Evolutionary conservation across 2,888 invertebrate genomes (phyloP).

Genomic region (Tortricodes alternella): DNA sequence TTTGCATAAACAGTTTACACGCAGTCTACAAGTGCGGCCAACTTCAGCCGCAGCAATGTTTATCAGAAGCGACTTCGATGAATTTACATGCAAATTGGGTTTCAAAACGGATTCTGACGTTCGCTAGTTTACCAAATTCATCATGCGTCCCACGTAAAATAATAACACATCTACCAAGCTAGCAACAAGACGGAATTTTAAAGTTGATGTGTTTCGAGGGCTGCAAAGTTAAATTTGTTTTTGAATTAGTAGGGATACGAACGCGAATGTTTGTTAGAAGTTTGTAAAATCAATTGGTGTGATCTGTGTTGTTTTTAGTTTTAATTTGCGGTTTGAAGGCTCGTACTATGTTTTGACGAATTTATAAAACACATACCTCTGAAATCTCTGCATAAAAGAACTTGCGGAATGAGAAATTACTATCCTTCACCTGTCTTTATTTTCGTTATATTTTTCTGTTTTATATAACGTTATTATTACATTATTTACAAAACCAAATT

Average conservation of each 20-base stretch:
- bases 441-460: too few species aligned
- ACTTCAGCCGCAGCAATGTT: conserved; percentile 63
- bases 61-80: conserved; percentile 69
- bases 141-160: not conserved
- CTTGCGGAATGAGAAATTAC: too few species aligned
- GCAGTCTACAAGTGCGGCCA: conserved; percentile 19
- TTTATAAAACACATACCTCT: too few species aligned
- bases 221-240: conserved; percentile 39
- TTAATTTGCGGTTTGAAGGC: not conserved
- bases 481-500: too few species aligned
- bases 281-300: conserved; percentile 28
- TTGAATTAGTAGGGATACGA: conserved; percentile 47
- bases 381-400: too few species aligned
- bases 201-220: not conserved
- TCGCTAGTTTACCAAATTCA: conserved; percentile 62
- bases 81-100: conserved; percentile 79
- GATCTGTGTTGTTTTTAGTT: conserved; percentile 28
- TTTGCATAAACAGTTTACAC: conserved; percentile 21
- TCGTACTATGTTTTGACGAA: too few species aligned
- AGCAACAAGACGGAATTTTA: conserved; percentile 32
- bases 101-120: conserved; percentile 67
- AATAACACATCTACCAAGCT: conserved; percentile 10
- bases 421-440: too few species aligned
- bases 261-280: conserved; percentile 26
- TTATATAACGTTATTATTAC: too few species aligned